Evolutionary conservation across 2,797 vertebrate genomes (phyloP).

Genomic region (Holocentrus rufus): DNA sequence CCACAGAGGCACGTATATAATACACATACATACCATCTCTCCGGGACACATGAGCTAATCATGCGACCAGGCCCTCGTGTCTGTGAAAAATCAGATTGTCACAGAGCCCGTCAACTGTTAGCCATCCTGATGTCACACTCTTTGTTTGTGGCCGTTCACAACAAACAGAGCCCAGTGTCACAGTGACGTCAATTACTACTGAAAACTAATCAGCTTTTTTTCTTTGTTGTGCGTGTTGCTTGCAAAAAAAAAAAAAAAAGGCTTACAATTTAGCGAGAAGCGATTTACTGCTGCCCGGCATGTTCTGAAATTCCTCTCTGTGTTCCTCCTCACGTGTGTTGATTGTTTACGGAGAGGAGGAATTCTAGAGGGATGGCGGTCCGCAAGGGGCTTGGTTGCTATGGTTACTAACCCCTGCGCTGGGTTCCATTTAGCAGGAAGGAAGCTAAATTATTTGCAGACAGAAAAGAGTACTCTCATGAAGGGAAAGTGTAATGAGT

Average conservation of each 20-base stretch:
- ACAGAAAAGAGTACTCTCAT: conserved; percentile 66
- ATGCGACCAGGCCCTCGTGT: conserved; percentile 67
- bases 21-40: conserved; percentile 29
- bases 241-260: too few relatives aligned
- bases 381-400: conserved; percentile 80
- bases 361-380: conserved; percentile 82
- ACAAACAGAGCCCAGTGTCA: conserved; percentile 66
- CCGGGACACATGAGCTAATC: conserved; percentile 58
- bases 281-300: conserved; percentile 67
- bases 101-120: conserved; percentile 58
- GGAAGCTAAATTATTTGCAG: conserved; percentile 80
- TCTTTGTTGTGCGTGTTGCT: conserved; percentile 62
- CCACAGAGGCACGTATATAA: neutral
- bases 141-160: conserved; percentile 59
- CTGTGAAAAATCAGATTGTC: conserved; percentile 72
- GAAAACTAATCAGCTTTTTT: conserved; percentile 64
- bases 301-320: conserved; percentile 73
- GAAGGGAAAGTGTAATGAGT: conserved; percentile 55
- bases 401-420: conserved; percentile 84
- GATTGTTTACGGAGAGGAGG: conserved; percentile 82
- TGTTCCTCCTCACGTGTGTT: conserved; percentile 80
- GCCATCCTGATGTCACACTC: conserved; percentile 54
- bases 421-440: conserved; percentile 76
- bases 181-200: conserved; percentile 72
- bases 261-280: conserved; percentile 75